phyloP scores from a whole-genome alignment of 2,113 vertebrate genomes.

The Colossoma macropomum region DNA sequence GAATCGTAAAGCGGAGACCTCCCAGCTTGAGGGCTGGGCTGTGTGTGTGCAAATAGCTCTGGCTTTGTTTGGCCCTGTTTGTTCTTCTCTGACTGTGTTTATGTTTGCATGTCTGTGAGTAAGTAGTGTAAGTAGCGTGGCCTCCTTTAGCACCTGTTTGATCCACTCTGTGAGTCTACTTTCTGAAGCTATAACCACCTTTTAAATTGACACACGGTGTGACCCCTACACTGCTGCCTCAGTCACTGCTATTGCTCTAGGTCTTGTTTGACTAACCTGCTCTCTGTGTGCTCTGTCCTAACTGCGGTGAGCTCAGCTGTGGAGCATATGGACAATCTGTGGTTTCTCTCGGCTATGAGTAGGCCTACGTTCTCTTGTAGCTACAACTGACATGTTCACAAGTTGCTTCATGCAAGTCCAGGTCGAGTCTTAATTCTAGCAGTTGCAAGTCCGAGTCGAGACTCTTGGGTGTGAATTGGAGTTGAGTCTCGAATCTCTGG shows the following conservation, averaged over 20 bases:
- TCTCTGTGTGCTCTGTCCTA: slow-evolving; percentile 1
- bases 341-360: too few relatives aligned
- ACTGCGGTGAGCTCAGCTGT: background rate
- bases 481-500: too few relatives aligned
- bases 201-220: background rate
- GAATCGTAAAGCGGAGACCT: slow-evolving; percentile 36
- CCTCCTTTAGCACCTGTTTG: background rate
- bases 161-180: background rate
- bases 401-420: too few relatives aligned
- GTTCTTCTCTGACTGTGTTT: background rate
- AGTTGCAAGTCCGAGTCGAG: too few relatives aligned
- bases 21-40: slow-evolving; percentile 26
- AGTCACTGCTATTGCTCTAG: background rate
- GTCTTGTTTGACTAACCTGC: slow-evolving; percentile 26
- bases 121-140: background rate
- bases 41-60: background rate
- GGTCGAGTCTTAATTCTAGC: too few relatives aligned
- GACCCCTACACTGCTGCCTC: background rate
- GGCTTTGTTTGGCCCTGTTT: slow-evolving; percentile 29
- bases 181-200: background rate
- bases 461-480: too few relatives aligned
- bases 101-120: slow-evolving; percentile 13
- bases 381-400: too few relatives aligned
- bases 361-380: too few relatives aligned
- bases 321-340: background rate